Evolutionary conservation across 2,888 invertebrate species (phyloP), one percentile per base, ranked within the genome.

Genomic region (Zygothrica quintamaculata): DNA sequence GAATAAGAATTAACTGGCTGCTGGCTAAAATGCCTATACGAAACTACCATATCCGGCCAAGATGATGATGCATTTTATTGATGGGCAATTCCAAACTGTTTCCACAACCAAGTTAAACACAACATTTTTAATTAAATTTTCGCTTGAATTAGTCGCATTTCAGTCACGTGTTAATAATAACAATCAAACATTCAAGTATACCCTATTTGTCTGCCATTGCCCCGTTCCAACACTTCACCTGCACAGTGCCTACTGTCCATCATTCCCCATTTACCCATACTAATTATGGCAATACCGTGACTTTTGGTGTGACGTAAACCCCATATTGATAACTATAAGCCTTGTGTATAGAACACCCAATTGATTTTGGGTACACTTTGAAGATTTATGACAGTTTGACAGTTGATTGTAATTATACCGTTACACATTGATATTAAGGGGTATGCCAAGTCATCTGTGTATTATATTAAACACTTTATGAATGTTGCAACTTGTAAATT

Each of bases 151-250:
- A 76, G 87, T 76, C 77, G 57, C 76, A 69, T 74, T 76, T 69
- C 74, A 78, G 87, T 78, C 82, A 87, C 82, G 82, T 82, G 82
- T 81, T 82, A 84, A 84, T 85, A 81, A 81, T 78, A 87, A 84
- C 76, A 81, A 84, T 84, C 80, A 84, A 84, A 78, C 50, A 72
- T 62, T 58, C 74, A 66, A 47, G 29, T 25, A 22, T 31, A 33
- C 26, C n/a, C 22, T 9, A 8, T 16, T 0, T 33, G 1, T 36
- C 46, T 36, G 6, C 15, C 2, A 13, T 12, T 2, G 8, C 6
- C 12, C 25, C 11, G 1, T 12, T 13, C 11, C 42, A 13, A 16
- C n/a, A n/a, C n/a, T n/a, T n/a, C n/a, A n/a, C n/a, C n/a, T 25
- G 13, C 9, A 11, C 42, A 13, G 13, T 25, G 22, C 6, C 26